Conservation (phyloP, 2,888 invertebrate genomes). For the Heliconius aoede region DNA sequence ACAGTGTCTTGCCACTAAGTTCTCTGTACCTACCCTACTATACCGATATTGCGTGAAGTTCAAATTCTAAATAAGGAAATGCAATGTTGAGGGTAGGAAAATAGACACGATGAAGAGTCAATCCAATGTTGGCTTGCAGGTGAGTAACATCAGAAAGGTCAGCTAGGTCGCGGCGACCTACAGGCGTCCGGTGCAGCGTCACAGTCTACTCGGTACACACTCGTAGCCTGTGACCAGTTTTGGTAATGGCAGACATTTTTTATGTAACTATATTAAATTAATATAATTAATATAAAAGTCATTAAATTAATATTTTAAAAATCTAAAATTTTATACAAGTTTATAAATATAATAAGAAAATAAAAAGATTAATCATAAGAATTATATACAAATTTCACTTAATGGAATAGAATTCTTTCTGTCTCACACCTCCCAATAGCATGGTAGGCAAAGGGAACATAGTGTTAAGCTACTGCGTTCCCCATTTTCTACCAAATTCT, state of each 20-base stretch:
- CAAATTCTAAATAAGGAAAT: neutral
- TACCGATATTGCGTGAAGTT: too few species aligned
- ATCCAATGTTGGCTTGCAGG: slow-evolving; percentile 40
- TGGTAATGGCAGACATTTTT: neutral
- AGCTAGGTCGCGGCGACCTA: slow-evolving; percentile 55
- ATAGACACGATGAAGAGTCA: slow-evolving; percentile 25
- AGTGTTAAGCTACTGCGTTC: too few species aligned
- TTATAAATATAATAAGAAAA: neutral
- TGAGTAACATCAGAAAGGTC: slow-evolving; percentile 52
- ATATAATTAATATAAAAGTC: neutral
- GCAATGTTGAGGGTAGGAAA: neutral
- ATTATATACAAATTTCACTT: too few species aligned
- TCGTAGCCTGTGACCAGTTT: slow-evolving; percentile 23
- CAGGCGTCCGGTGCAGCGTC: slow-evolving; percentile 48
- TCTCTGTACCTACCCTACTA: too few species aligned
- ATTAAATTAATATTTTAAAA: neutral
- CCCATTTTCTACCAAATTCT: too few species aligned
- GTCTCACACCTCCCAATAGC: too few species aligned
- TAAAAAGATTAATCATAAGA: too few species aligned
- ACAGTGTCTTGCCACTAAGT: too few species aligned
- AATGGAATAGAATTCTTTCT: too few species aligned
- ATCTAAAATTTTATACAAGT: neutral
- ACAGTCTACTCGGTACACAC: slow-evolving; percentile 41
- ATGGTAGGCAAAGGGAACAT: too few species aligned
- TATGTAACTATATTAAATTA: neutral